These are phyloP conservation scores for Chrysolina oricalcia DNA, from an alignment of 2,888 invertebrate genomes.

Conservation along the genomic window DNA sequence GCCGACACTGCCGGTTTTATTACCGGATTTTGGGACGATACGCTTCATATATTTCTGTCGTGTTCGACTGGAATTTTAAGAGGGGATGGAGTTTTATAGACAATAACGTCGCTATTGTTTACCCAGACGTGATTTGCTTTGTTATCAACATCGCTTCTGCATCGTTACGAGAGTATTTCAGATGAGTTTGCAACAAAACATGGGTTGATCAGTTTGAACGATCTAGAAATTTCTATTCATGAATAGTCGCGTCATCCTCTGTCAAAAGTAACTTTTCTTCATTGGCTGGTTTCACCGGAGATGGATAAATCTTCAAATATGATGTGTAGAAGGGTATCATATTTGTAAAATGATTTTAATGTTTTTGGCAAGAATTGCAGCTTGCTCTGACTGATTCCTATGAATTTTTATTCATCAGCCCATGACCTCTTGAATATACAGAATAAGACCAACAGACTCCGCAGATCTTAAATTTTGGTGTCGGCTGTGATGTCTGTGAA, in stretches of 20 bases:
- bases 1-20: constrained; percentile 24
- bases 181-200: constrained; percentile 15
- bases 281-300: no score
- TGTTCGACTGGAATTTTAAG: constrained; percentile 34
- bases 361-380: no score
- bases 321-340: no score
- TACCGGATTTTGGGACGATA: constrained; percentile 29
- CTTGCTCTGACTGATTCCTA: no score
- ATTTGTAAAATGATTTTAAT: no score
- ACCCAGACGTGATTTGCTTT: constrained; percentile 23
- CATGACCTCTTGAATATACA: no score
- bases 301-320: no score
- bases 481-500: no score
- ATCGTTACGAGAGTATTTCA: constrained; percentile 4
- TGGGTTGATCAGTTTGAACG: background rate
- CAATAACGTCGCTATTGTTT: constrained; percentile 29
- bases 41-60: constrained; percentile 42
- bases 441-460: no score
- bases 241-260: background rate
- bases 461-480: no score
- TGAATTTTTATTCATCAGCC: no score
- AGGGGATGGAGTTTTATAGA: constrained; percentile 26
- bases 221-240: background rate
- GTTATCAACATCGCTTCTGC: constrained; percentile 23
- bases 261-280: no score